phyloP scores from a whole-genome alignment of 2,797 vertebrate genomes.

The Microctenopoma steveboyesi region DNA sequence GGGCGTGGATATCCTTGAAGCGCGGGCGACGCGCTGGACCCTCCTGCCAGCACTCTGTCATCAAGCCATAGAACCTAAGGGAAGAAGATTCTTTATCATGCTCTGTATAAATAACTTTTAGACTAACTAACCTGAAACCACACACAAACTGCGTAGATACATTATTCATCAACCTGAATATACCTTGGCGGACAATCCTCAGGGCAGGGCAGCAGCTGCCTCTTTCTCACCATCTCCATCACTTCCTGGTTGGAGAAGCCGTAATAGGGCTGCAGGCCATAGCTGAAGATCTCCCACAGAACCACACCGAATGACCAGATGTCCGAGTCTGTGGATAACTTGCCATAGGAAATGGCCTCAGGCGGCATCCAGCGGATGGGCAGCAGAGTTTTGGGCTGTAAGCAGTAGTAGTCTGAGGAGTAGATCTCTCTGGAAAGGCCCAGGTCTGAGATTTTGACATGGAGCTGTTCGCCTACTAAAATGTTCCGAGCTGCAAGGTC shows the following conservation, averaged over 20 bases:
- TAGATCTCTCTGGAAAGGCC: conserved; percentile 96
- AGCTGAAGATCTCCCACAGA: conserved; percentile 98
- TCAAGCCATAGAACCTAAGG: conserved; percentile 90
- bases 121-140: no score
- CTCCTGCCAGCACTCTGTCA: conserved; percentile 99
- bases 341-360: conserved; percentile 94
- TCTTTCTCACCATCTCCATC: conserved; percentile 97
- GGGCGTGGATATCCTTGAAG: conserved; percentile 94
- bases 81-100: neutral
- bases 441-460: conserved; percentile 96
- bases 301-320: conserved; percentile 98
- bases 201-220: conserved; percentile 94
- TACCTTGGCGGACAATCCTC: conserved; percentile 94
- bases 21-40: conserved; percentile 90
- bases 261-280: conserved; percentile 96
- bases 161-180: neutral
- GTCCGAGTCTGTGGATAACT: conserved; percentile 95
- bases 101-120: no score
- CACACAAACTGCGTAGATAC: no score
- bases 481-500: conserved; percentile 96
- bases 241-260: conserved; percentile 99
- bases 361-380: conserved; percentile 99
- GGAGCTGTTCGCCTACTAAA: conserved; percentile 95
- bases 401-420: conserved; percentile 92
- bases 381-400: conserved; percentile 92